Base-by-base conservation (phyloP, 2,113 vertebrate genomes). In the Pelobates fuscus region DNA sequence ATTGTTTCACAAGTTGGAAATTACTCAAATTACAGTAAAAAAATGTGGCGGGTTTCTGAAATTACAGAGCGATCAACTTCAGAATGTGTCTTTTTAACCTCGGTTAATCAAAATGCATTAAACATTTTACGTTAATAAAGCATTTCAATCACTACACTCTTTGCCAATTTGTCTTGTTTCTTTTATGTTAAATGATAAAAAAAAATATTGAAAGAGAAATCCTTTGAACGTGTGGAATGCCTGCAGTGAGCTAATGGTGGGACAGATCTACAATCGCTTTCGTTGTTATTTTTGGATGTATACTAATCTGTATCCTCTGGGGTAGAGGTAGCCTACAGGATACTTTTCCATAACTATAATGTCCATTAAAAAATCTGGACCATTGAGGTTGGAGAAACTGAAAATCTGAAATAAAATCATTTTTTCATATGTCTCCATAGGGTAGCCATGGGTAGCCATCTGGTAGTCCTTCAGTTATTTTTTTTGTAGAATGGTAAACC, bases 231-330 rank as follows among this genome's bases (percentile, higher is more conserved):
- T 18, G 61, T 49, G n/a, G 61, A 52, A n/a, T 52, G 70, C 70
- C 70, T 71, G 70, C n/a, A 63, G 70, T 63, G 59, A 71, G 70
- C 59, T 63, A 32, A 62, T 18, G 27, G 43, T n/a, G 69, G 58
- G 37, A 61, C 24, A 46, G 58, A 27, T 29, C 57, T 71, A 37
- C 25, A 61, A 46, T 60, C 37, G 55, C 54, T 58, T 59, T 43
- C 8, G 41, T 18, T 59, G 55, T 26, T 70, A 41, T 21, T 6
- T 12, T n/a, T 29, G 43, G 43, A 10, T 65, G 32, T 18, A 8
- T n/a, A 27, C 18, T 7, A 2, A 8, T 43, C 14, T 65, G 24
- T 27, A 52, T 27, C 24, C 8, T 3, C 3, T 8, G 43, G 8
- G 10, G 44, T 11, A n/a, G n/a, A n/a, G n/a, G n/a, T n/a, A n/a